Base-by-base conservation (phyloP, 2,113 vertebrate genomes). In the Dipodomys stephensi region DNA sequence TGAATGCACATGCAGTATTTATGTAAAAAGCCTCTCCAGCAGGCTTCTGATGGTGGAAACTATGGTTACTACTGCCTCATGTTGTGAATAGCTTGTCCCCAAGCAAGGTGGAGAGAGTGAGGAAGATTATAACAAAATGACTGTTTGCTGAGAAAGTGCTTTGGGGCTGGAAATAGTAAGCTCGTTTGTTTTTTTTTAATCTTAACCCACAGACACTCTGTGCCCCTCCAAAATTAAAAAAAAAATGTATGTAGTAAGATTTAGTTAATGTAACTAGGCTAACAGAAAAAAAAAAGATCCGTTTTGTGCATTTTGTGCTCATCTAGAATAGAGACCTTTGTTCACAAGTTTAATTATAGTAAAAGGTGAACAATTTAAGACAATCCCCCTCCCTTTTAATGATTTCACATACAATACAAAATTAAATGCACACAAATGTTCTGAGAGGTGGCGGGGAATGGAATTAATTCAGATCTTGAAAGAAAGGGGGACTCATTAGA, bases 21-120 rank as follows among this genome's bases (percentile, higher is more conserved):
- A 93, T 95, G 92, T 96, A 93, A 97, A 96, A 96, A 97, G 85
- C 90, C 93, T 95, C 93, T 96, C 90, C 92, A 96, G 90, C 82
- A 83, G 87, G 62, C 92, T 95, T 80, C 87, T 95, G 90, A 95
- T 93, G 83, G 94, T 67, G 83, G 96, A 94, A 96, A 95, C 96
- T 95, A 92, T 96, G 96, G 92, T 95, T 96, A 95, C 97, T 96
- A 69, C 92, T 97, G 93, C 94, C 96, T 88, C 90, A 46, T 91
- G 87, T 87, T 93, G 92, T 86, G 96, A 95, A 32, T 95, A 94
- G 82, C 92, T 90, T 94, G 90, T 93, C 90, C 91, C 76, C 73
- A 84, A 85, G 76, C 68, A 91, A 95, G 64, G 90, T 79, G 57
- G 53, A 64, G 71, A 82, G 60, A 20, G 8, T 84, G 93, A 97